Conservation (phyloP, 2,113 vertebrate genomes). For the Ctenodactylus gundi region DNA sequence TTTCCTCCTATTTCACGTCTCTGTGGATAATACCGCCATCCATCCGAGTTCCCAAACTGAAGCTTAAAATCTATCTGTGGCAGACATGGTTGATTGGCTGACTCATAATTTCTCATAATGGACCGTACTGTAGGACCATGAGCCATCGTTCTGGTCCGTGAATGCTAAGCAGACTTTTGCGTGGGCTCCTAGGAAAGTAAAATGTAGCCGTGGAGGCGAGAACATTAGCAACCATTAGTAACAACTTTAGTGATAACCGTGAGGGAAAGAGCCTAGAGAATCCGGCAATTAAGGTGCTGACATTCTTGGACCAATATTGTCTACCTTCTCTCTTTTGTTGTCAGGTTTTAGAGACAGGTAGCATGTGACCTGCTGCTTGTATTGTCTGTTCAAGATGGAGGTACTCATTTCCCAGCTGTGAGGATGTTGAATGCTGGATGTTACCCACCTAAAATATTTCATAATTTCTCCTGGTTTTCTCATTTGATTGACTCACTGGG, state of each 20-base stretch:
- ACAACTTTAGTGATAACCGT: slow-evolving; percentile 19
- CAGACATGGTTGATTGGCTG: background rate
- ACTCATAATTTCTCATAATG: background rate
- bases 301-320: background rate
- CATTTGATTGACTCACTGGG: background rate
- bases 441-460: slow-evolving; percentile 2
- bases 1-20: background rate
- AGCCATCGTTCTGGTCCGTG: background rate
- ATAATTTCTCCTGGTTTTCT: background rate
- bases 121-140: background rate
- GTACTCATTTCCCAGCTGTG: background rate
- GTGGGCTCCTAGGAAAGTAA: background rate
- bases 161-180: background rate
- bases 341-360: background rate
- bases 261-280: background rate
- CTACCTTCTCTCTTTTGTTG: background rate
- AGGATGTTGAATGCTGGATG: background rate
- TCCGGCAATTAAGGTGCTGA: background rate
- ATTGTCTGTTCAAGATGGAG: background rate
- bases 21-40: background rate
- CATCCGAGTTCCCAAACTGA: background rate
- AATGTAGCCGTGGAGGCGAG: background rate
- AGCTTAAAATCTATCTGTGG: background rate
- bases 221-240: background rate
- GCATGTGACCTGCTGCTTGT: background rate